phyloP scores from a whole-genome alignment of 2,888 invertebrate species.

The Pachydiplax longipennis region DNA sequence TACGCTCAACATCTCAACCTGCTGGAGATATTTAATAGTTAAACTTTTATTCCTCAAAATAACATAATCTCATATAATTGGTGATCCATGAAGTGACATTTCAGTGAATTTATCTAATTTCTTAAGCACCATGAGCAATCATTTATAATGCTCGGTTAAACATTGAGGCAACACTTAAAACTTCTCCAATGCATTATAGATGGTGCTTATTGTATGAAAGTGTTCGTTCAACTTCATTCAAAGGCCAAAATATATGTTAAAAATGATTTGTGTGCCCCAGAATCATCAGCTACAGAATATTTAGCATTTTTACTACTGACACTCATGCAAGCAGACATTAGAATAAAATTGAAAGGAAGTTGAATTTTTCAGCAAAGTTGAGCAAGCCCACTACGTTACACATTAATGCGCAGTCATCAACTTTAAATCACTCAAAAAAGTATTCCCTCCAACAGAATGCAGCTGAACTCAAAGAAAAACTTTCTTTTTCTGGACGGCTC shows the following conservation, averaged over 20 bases:
- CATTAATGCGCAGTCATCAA: not conserved
- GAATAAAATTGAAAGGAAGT: conserved; percentile 2
- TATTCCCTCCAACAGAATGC: not conserved
- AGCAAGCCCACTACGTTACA: conserved; percentile 7
- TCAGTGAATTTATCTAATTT: not conserved
- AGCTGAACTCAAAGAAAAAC: not conserved
- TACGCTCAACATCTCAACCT: not conserved
- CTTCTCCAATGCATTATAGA: not conserved
- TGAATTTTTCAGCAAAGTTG: not conserved
- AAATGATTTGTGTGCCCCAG: not conserved
- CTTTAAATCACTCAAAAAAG: not conserved
- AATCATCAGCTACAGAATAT: not conserved
- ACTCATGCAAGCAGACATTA: conserved; percentile 14
- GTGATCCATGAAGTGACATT: not conserved
- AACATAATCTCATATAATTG: not conserved
- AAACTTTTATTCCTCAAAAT: not conserved
- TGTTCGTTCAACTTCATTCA: not conserved
- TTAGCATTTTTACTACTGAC: not conserved
- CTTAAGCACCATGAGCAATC: not conserved
- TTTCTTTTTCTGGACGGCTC: conserved; percentile 27
- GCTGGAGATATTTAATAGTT: not conserved
- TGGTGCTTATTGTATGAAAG: not conserved
- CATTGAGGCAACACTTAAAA: not conserved
- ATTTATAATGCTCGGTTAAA: not conserved
- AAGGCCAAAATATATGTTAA: not conserved